Base-by-base conservation (phyloP, 2,888 invertebrate species). In the Lydus trimaculatus region DNA sequence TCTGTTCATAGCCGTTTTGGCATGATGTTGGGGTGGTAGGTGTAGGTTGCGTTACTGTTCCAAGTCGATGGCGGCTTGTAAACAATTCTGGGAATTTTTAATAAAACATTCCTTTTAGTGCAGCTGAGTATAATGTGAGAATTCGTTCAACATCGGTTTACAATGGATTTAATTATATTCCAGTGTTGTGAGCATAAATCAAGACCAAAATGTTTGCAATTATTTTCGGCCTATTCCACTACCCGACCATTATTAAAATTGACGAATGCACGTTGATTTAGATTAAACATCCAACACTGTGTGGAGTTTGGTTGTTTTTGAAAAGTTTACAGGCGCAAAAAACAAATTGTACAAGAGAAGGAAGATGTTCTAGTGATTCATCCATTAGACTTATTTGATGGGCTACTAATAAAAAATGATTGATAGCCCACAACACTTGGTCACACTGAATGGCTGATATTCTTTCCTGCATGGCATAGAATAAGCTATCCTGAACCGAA, bases 321-420 rank as follows among this genome's bases (percentile, higher is more conserved):
- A 7, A 43, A 36, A 11, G 7, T 17, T 17, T 17, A 13, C 11
- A 8, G 1, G 5, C 5, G 2, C 8, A 48, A 48, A 48, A n/a
- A n/a, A n/a, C n/a, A n/a, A 8, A 48, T 48, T 9, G 2, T 0
- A 48, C 20, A 9, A 48, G 8, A 20, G 23, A 1, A 73, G 64
- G 61, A 69, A 75, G 75, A 74, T 71, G 71, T 73, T 74, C 65
- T 71, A 74, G 74, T 72, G 75, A 74, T 75, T 75, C 74, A 75
- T 77, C 77, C 76, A 77, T 77, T 76, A 77, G 71, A 76, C 73
- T 72, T 75, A 74, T 76, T 75, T 75, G 74, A 72, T 74, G 74
- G 76, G 13, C 75, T 76, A 76, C 75, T 75, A 75, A 76, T 75
- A 77, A 73, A 73, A 73, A 75, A 76, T 77, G 77, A 77, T 77